phyloP scores from a whole-genome alignment of 2,797 vertebrate species.

The Hirundo rustica region DNA sequence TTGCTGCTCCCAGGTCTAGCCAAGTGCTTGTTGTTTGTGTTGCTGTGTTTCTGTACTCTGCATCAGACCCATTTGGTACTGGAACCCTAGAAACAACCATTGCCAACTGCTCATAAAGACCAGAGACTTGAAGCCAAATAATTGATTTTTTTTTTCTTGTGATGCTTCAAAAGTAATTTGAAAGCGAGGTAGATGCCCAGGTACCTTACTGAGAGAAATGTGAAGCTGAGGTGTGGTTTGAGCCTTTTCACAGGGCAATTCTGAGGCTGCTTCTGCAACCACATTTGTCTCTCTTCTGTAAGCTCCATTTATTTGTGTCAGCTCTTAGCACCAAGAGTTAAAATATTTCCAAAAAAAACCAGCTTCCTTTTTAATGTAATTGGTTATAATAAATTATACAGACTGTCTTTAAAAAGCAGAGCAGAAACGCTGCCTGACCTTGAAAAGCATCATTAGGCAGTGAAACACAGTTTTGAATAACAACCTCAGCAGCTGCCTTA shows the following conservation, averaged over 20 bases:
- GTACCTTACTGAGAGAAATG: neutral
- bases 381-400: neutral
- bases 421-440: neutral
- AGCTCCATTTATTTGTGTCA: neutral
- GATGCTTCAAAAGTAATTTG: neutral
- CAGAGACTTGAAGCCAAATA: neutral
- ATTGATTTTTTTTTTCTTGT: neutral
- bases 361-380: neutral
- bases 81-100: neutral
- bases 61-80: neutral
- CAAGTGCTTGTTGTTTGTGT: neutral
- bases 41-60: neutral
- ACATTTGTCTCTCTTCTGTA: neutral
- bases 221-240: neutral
- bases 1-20: neutral
- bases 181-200: neutral
- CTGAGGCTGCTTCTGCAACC: neutral
- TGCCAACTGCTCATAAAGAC: neutral
- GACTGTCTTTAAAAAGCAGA: neutral
- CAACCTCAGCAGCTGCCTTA: neutral
- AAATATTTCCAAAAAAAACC: neutral
- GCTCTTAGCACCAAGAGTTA: neutral
- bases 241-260: neutral
- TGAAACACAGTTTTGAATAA: neutral
- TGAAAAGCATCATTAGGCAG: neutral